Conservation (phyloP, 2,888 invertebrate genomes). For the Coenonympha glycerion region DNA sequence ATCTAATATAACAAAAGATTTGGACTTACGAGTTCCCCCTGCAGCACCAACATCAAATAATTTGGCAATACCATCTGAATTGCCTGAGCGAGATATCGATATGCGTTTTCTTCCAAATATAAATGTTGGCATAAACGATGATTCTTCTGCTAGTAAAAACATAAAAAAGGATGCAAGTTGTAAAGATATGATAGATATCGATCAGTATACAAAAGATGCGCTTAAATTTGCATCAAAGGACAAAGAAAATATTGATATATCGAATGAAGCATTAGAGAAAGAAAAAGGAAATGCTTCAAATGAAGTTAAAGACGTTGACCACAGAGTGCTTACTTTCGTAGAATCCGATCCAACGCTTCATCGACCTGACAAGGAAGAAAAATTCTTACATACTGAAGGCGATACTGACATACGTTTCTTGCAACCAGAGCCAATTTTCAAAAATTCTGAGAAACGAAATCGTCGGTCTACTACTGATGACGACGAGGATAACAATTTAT, state of each 20-base stretch:
- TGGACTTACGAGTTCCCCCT: constrained; percentile 68
- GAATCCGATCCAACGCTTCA: constrained; percentile 46
- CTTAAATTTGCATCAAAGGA: constrained; percentile 69
- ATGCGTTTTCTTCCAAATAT: constrained; percentile 64
- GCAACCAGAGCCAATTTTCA: constrained; percentile 65
- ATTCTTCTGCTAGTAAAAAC: constrained; percentile 33
- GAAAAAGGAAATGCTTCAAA: constrained; percentile 44
- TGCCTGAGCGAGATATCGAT: constrained; percentile 66
- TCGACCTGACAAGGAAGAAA: constrained; percentile 38
- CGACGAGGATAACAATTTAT: constrained; percentile 76
- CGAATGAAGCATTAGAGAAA: constrained; percentile 54
- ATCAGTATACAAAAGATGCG: constrained; percentile 74
- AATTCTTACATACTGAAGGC: constrained; percentile 43
- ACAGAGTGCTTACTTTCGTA: constrained; percentile 64
- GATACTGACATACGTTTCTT: constrained; percentile 70
- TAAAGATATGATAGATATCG: constrained; percentile 70
- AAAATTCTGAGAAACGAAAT: constrained; percentile 63
- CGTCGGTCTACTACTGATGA: constrained; percentile 73
- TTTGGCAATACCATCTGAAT: constrained; percentile 44
- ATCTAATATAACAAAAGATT: constrained; percentile 51
- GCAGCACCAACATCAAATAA: constrained; percentile 43
- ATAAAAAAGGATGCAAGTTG: constrained; percentile 43
- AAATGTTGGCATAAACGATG: constrained; percentile 37
- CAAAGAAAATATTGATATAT: constrained; percentile 66
- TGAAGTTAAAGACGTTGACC: constrained; percentile 68